phyloP scores from a whole-genome alignment of 2,888 invertebrate genomes.

The Dinocampus coccinellae region DNA sequence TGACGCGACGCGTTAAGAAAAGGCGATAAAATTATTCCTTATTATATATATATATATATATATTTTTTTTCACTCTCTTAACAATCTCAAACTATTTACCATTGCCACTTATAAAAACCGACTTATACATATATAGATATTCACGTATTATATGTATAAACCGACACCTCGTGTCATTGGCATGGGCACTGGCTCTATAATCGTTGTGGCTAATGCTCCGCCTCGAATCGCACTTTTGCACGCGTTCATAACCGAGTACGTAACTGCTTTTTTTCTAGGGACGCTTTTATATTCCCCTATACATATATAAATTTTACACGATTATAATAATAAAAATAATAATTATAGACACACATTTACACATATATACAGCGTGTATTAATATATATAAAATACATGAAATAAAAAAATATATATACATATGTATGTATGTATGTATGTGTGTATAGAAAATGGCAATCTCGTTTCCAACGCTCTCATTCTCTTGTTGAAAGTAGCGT shows the following conservation, averaged over 20 bases:
- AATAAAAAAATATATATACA: too few relatives aligned
- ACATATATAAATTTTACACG: neutral
- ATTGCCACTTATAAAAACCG: too few relatives aligned
- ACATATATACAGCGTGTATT: neutral
- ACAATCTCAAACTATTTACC: neutral
- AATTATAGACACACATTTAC: neutral
- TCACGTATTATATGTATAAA: neutral
- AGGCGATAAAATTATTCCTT: neutral
- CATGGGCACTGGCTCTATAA: constrained; percentile 44
- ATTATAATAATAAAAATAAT: neutral
- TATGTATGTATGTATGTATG: neutral
- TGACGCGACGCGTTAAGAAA: neutral
- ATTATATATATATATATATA: neutral
- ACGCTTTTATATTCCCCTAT: constrained; percentile 36
- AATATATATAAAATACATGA: neutral
- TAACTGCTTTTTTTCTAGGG: constrained; percentile 40
- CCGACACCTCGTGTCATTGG: constrained; percentile 29
- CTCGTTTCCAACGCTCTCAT: constrained; percentile 30
- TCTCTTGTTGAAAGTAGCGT: constrained; percentile 47
- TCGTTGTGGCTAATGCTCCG: constrained; percentile 46
- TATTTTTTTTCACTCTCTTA: neutral
- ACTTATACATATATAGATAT: too few relatives aligned
- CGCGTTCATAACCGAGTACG: constrained; percentile 48
- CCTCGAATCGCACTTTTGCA: constrained; percentile 44
- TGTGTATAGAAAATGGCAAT: constrained; percentile 18